Conservation (phyloP, 2,797 vertebrate genomes). For the Eremophila alpestris region DNA sequence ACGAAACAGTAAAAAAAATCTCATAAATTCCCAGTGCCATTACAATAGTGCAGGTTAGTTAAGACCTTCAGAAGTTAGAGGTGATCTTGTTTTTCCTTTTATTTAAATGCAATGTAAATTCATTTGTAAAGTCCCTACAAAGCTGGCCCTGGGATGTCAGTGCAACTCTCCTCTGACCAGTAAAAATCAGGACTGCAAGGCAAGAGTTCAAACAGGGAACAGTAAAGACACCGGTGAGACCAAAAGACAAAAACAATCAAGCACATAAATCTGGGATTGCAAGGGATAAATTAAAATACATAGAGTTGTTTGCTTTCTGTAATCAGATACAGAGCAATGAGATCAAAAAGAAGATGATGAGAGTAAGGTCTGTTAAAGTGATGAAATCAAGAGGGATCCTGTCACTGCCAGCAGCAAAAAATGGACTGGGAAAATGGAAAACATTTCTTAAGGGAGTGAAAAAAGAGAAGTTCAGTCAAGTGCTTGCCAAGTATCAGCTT, state of each 20-base stretch:
- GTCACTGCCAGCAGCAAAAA: slow-evolving; percentile 15
- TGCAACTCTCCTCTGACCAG: neutral
- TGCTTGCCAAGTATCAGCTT: neutral
- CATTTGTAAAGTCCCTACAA: neutral
- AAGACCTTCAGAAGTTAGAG: neutral
- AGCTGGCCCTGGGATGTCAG: neutral
- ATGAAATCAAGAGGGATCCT: neutral
- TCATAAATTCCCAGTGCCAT: neutral
- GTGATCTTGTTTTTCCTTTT: neutral
- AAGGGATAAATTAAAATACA: slow-evolving; percentile 16
- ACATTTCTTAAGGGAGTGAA: neutral
- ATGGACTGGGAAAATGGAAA: neutral
- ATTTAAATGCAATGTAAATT: neutral
- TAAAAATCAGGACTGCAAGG: neutral
- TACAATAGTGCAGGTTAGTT: neutral
- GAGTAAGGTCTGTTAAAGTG: slow-evolving; percentile 10
- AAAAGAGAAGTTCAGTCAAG: neutral
- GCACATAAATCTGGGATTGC: neutral
- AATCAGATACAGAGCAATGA: neutral
- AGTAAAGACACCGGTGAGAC: neutral
- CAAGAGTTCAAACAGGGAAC: neutral
- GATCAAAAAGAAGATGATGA: slow-evolving; percentile 17
- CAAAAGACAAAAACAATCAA: slow-evolving; percentile 30
- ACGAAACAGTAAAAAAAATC: neutral
- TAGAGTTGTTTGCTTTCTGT: slow-evolving; percentile 16